Evolutionary conservation across 2,797 vertebrate genomes (phyloP).

Genomic region (Malurus leucopterus): DNA sequence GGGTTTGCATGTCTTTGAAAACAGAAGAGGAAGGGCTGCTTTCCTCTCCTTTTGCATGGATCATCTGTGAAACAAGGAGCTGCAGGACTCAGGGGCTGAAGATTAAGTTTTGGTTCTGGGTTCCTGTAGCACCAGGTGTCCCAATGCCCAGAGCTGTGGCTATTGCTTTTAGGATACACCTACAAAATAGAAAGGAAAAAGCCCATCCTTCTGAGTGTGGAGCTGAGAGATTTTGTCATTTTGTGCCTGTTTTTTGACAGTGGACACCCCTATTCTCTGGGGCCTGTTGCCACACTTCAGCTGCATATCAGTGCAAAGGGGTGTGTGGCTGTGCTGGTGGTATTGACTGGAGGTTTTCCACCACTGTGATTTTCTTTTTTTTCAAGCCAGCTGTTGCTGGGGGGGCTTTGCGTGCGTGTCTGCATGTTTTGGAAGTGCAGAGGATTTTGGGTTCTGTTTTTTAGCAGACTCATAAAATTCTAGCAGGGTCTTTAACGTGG

Average conservation of each 20-base stretch:
- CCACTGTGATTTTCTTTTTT: not conserved
- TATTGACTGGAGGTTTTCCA: not conserved
- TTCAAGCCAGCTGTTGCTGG: not conserved
- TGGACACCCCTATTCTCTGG: not conserved
- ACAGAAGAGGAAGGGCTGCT: not conserved
- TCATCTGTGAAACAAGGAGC: not conserved
- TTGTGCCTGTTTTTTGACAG: not conserved
- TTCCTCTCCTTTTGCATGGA: accelerated
- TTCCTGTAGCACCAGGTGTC: not conserved
- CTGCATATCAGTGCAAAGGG: not conserved
- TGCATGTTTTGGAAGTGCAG: not conserved
- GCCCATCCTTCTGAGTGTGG: accelerated
- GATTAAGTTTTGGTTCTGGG: accelerated
- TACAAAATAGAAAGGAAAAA: not conserved
- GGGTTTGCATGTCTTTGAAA: not conserved
- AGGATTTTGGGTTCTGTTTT: conserved; percentile 39
- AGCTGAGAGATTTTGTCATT: not conserved
- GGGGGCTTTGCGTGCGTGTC: not conserved
- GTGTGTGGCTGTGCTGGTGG: not conserved
- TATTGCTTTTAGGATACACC: not conserved
- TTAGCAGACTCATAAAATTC: conserved; percentile 41
- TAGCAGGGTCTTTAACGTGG: conserved; percentile 23
- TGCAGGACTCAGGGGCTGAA: not conserved
- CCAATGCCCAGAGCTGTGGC: not conserved
- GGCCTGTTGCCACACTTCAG: not conserved